phyloP scores from a whole-genome alignment of 2,888 invertebrate genomes.

The Mongoloraphidia duomilia region DNA sequence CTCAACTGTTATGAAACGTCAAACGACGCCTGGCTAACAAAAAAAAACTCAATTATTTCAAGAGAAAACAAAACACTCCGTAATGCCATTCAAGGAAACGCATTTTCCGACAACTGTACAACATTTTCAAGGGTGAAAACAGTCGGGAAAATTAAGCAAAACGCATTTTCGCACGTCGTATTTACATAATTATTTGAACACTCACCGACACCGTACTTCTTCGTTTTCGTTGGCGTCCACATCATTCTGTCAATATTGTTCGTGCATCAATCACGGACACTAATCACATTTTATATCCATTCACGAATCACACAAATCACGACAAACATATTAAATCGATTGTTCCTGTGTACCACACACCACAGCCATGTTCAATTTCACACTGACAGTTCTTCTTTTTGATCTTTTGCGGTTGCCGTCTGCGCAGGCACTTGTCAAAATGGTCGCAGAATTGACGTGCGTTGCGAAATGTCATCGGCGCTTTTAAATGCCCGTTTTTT shows the following conservation, averaged over 20 bases:
- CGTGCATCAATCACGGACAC: conserved; percentile 6
- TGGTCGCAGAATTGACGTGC: neutral
- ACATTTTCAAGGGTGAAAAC: neutral
- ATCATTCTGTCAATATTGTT: conserved; percentile 28
- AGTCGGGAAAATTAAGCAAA: conserved; percentile 2
- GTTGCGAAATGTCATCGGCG: neutral
- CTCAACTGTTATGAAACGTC: too few relatives aligned
- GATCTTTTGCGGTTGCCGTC: conserved; percentile 22
- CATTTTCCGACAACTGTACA: too few relatives aligned
- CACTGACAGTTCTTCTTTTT: conserved; percentile 9
- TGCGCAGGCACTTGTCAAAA: neutral
- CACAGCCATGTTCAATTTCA: conserved; percentile 11
- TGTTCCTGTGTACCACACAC: conserved; percentile 8
- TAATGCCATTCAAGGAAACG: too few relatives aligned
- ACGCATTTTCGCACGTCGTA: neutral
- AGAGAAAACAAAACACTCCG: too few relatives aligned
- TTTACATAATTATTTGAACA: conserved; percentile 13
- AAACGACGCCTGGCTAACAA: too few relatives aligned
- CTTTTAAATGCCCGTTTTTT: too few relatives aligned
- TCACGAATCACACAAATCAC: conserved; percentile 1
- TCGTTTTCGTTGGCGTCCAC: conserved; percentile 61
- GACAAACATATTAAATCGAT: conserved; percentile 1
- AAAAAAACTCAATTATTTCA: too few relatives aligned
- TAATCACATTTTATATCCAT: conserved; percentile 21
- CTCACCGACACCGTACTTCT: conserved; percentile 64